A percentile compares a stretch with the other conserved stretches of the same genome.
Evolutionary conservation across 2,888 invertebrate genomes (phyloP).

Genomic region (Melinopterus prodromus): DNA sequence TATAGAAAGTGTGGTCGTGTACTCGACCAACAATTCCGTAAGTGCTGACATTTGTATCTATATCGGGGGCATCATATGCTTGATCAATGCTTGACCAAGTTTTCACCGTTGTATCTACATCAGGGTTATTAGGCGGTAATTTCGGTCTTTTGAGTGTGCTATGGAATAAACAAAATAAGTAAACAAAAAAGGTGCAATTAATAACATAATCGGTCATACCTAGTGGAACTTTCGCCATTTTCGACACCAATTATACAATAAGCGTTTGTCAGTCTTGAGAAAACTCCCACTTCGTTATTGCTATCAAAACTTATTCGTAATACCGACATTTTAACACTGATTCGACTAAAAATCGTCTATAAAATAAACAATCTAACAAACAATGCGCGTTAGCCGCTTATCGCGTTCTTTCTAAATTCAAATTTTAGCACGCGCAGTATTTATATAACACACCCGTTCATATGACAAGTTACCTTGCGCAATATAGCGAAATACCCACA

Average conservation of each 20-base stretch:
- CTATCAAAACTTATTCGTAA: slow-evolving; percentile 97
- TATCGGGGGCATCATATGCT: not conserved
- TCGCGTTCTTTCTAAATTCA: too few species aligned
- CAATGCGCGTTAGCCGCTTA: too few species aligned
- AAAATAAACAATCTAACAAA: not conserved
- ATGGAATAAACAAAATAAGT: slow-evolving; percentile 43
- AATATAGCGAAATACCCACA: too few species aligned
- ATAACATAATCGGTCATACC: slow-evolving; percentile 62
- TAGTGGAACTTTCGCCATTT: slow-evolving; percentile 98
- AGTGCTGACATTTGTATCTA: not conserved
- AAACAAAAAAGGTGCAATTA: not conserved
- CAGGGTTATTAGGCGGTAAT: too few species aligned
- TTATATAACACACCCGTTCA: too few species aligned
- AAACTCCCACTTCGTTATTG: slow-evolving; percentile 98
- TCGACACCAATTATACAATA: slow-evolving; percentile 98
- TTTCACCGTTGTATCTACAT: too few species aligned
- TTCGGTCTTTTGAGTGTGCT: not conserved
- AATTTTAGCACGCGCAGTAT: too few species aligned
- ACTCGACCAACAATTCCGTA: not conserved
- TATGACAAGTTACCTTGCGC: too few species aligned
- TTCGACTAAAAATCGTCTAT: not conserved
- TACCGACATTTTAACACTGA: slow-evolving; percentile 72
- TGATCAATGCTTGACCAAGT: too few species aligned
- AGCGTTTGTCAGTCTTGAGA: slow-evolving; percentile 95
- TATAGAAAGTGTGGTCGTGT: not conserved